Base-by-base conservation (phyloP, 1,140 invertebrate species). In the Drosophila mayri region DNA sequence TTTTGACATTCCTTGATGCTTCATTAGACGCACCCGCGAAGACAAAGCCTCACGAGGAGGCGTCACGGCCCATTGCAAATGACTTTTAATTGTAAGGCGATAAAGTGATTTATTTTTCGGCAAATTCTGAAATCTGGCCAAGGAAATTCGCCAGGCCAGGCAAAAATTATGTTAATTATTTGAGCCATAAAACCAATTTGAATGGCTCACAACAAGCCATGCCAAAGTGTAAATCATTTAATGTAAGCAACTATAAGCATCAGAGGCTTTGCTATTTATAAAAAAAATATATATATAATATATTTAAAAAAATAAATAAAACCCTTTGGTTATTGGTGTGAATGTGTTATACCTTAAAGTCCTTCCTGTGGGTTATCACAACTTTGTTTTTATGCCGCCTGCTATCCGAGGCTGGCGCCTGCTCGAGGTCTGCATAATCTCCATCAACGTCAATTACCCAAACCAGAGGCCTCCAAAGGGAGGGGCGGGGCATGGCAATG, bases 381-480 rank as follows among this genome's bases (percentile, higher is more conserved):
- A 55, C 52, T 38, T 55, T 25, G 35, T 38, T 37, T 20, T 37
- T 54, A 2, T 32, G 4, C 4, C 12, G 12, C 11, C 4, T 25
- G 40, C 18, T 18, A 52, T 41, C 25, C 40, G 40, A 46, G 28
- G 40, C 20, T 28, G 49, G 37, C 55, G 62, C 47, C 43, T 32
- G 22, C 66, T 52, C 46, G 58, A 40, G 66, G 63, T 77, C 73
- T 81, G 73, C 78, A 88, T 88, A 88, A 88, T 90, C 85, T 81
- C 59, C 71, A 76, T 78, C 78, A 81, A 81, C 85, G 77, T 88
- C 85, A 88, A 88, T 88, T 88, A 88, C 85, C 81, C 85, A 88
- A 90, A 84, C 85, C 85, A 74, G 32, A n/a, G 37, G 12, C 11
- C 41, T 25, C 8, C 40, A 9, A 8, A 18, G 32, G 25, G 18